Evolutionary conservation across 2,113 vertebrate species (phyloP), one percentile per base, ranked within the genome.

Genomic region (Setophaga coronata): DNA sequence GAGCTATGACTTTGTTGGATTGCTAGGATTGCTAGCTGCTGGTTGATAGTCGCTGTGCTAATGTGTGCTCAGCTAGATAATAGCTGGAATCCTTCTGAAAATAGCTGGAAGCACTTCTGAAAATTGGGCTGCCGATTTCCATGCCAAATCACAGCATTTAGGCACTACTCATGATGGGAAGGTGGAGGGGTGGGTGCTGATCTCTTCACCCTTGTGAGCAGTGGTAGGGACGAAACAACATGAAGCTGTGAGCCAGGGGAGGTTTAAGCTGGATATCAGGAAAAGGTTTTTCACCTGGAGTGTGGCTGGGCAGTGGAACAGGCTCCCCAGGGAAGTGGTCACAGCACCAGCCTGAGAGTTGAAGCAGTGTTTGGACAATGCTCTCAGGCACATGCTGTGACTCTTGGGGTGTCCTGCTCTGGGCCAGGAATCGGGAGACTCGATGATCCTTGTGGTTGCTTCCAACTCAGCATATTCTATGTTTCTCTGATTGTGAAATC

Each of bases 361-460:
- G 15, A 29, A 12, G 36, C 9, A 40, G 28, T 1, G 0, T 67
- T 89, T 73, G 28, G 5, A 58, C 23, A 45, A 7, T 20, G 19
- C 19, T 60, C 7, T 60, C 53, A 34, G 24, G 19, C 23, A 47
- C 19, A 12, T 9, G 10, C 1, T 60, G 18, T 24, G 36, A 51
- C 24, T 81, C 18, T 9, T n/a, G 28, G 1, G 15, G 5, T 51
- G 38, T 53, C 45, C 23, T 66, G 23, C 0, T 0, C 18, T 43
- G 60, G 43, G 12, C 36, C 43, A 24, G 19, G 28, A 14, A 6
- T 1, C 38, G 15, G 15, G 38, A 89, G 21, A 33, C 43, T 65
- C 0, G 0, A 5, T 29, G 60, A 18, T 60, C 10, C 4, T 47
- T 6, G 4, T 14, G 24, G 5, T 45, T 7, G 2, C 11, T 67